Evolutionary conservation across 1,140 invertebrate genomes (phyloP), one percentile per base, ranked within the genome.

Genomic region (Pachyrhynchus sulphureomaculatus): DNA sequence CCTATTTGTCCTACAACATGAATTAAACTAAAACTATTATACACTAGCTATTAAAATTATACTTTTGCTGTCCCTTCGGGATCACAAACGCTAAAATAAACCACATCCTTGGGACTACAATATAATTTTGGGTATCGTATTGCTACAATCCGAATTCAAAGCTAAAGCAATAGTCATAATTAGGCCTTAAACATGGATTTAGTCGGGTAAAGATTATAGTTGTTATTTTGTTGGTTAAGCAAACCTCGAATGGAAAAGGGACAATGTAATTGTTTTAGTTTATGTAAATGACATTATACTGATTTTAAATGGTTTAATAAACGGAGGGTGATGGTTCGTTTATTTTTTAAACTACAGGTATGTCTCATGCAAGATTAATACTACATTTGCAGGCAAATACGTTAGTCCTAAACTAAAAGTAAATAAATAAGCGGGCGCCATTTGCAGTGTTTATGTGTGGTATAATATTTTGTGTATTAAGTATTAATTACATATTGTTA

Each of bases 131-230:
- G 17, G n/a, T 39, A 39, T 39, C 36, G 36, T 18, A 17, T 3
- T 18, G 36, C 36, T 2, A 39, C 36, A 18, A 39, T 18, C 13
- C 36, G 6, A 39, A 39, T 39, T 17, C 36, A 39, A 13, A 39
- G 17, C 36, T 39, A 39, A 39, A 18, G 36, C 36, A 39, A 39
- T 39, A 39, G 13, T 39, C 36, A 39, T 39, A 39, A 39, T 39
- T 39, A 39, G 36, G 36, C 10, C 6, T 39, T 39, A 39, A 33
- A 39, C 36, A 18, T 39, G 36, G 36, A 39, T 39, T 39, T 39
- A 39, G 36, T 39, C 13, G 36, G 36, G 36, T 39, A 15, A 17
- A 18, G 36, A 39, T 39, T 39, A 39, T 15, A 39, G 13, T 39
- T 18, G 36, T 39, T 39, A 39, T 39, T 39, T 39, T 13, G 6